phyloP scores from a whole-genome alignment of 2,113 vertebrate genomes.

The Silurus asotus region DNA sequence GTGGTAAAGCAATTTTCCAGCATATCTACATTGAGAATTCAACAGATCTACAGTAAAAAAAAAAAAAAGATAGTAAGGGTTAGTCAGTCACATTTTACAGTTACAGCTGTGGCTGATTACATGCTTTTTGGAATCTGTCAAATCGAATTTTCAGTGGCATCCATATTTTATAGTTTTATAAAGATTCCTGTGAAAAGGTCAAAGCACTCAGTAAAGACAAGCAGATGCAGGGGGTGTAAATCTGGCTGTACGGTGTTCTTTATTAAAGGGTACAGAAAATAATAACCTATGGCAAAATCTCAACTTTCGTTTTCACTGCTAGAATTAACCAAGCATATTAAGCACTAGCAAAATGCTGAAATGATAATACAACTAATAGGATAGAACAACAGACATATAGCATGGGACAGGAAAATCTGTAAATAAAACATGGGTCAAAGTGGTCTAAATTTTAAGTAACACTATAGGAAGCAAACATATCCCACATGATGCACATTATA shows the following conservation, averaged over 20 bases:
- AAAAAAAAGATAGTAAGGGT: not conserved
- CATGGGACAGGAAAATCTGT: not conserved
- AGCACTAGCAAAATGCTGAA: not conserved
- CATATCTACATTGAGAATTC: not conserved
- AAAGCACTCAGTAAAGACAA: slow-evolving; percentile 48
- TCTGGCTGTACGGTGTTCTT: not conserved
- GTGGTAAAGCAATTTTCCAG: not conserved
- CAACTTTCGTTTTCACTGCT: not conserved
- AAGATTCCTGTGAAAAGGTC: slow-evolving; percentile 39
- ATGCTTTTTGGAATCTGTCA: not conserved
- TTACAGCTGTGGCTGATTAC: not conserved
- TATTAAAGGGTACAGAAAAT: not conserved
- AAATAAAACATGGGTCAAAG: not conserved
- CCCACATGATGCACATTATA: slow-evolving; percentile 22
- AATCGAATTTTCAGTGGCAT: not conserved
- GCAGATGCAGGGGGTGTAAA: slow-evolving; percentile 27
- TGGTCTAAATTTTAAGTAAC: slow-evolving; percentile 8
- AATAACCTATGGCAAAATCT: not conserved
- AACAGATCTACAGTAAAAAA: not conserved
- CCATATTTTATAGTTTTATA: slow-evolving; percentile 32
- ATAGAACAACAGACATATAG: not conserved
- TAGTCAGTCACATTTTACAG: not conserved
- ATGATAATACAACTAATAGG: not conserved
- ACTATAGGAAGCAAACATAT: not conserved
- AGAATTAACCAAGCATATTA: not conserved